These are phyloP conservation scores for Epinotia bilunana DNA, from an alignment of 2,888 invertebrate species.

Conservation along the genomic window DNA sequence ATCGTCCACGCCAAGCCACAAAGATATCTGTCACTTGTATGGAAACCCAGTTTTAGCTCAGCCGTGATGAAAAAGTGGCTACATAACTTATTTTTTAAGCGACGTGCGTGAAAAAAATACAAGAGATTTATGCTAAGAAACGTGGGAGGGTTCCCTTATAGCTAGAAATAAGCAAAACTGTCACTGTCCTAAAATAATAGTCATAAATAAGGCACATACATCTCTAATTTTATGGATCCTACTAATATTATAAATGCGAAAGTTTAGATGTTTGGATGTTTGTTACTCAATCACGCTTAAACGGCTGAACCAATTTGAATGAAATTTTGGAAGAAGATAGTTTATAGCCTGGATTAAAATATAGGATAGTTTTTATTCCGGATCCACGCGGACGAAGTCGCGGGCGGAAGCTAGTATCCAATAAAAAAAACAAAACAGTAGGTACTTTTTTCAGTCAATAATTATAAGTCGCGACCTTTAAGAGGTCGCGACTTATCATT, in stretches of 20 bases:
- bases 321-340: too few relatives aligned
- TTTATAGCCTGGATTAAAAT: too few relatives aligned
- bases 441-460: slow-evolving; percentile 6
- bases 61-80: too few relatives aligned
- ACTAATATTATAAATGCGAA: too few relatives aligned
- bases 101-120: not conserved
- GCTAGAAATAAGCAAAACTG: slow-evolving; percentile 3
- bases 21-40: not conserved
- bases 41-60: not conserved
- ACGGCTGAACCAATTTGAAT: too few relatives aligned
- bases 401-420: not conserved
- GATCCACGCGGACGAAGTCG: too few relatives aligned
- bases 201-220: slow-evolving; percentile 24
- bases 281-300: too few relatives aligned
- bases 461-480: too few relatives aligned
- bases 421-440: slow-evolving; percentile 7
- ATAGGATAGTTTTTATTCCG: too few relatives aligned
- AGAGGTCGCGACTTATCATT: slow-evolving; percentile 48
- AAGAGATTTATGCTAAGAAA: not conserved
- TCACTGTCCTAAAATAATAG: slow-evolving; percentile 43
- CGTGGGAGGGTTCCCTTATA: slow-evolving; percentile 12
- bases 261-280: too few relatives aligned
- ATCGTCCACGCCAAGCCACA: not conserved
- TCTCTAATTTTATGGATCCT: slow-evolving; percentile 12
- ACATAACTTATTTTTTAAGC: not conserved